Base-by-base conservation (phyloP, 2,113 vertebrate species). In the Dermatemys mawii region DNA sequence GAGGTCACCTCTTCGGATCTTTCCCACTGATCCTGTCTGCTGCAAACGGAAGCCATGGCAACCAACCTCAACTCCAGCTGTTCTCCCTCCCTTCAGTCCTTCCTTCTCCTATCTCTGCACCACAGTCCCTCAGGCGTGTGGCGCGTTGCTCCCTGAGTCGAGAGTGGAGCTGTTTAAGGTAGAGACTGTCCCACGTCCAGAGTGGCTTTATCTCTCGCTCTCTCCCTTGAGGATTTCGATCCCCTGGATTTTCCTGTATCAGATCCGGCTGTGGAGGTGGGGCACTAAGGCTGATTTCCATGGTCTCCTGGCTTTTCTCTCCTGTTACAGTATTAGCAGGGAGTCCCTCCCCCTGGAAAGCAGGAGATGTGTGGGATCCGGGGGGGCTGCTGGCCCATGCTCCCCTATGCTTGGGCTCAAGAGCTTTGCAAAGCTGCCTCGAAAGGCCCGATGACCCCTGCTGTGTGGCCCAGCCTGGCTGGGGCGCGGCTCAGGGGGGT, bases 41-140 rank as follows among this genome's bases (percentile, higher is more conserved):
- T 97, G 98, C 97, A 83, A 97, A 98, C 97, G 97, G 98, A 99
- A 99, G 99, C 98, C 99, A 98, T 98, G 98, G 98, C 98, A 97
- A 97, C 94, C 97, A 94, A 88, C 93, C 85, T 91, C 95, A n/a
- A 88, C 90, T 91, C 94, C 95, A 6, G 9, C 92, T 75, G 7
- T 97, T 13, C 83, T 95, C 95, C 94, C 35, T 84, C 83, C 83
- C 88, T 91, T 85, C 78, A 38, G 88, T 83, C 81, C 26, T 9
- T 49, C 87, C 95, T 89, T 90, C 86, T 84, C 88, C 88, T 75
- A 2, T 29, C 75, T 13, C 49, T 90, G 21, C 80, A 8, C 92
- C 22, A 22, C 24, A 12, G 70, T 91, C 88, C 51, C 78, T 60
- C 88, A 2, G 22, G 19, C 88, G 22, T 53, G 11, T 35, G 86